Conservation (phyloP, 2,113 vertebrate genomes). For the Arvicanthis niloticus region DNA sequence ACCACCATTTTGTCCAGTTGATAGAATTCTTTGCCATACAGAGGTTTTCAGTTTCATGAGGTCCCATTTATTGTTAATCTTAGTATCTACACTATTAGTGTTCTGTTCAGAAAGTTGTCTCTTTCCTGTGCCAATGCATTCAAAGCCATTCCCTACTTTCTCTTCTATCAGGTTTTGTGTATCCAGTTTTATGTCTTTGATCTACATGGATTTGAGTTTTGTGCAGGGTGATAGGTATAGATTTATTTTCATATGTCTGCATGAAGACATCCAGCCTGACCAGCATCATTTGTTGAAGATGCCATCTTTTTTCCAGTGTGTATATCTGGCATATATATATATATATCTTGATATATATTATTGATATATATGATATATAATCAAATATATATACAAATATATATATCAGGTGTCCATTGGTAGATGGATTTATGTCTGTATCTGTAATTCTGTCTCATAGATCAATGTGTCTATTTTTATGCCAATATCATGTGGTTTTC, state of each 20-base stretch:
- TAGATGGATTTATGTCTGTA: not conserved
- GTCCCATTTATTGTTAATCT: not conserved
- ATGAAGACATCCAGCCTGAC: not conserved
- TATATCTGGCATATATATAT: not conserved
- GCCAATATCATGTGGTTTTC: not conserved
- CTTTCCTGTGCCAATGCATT: not conserved
- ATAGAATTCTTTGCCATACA: not conserved
- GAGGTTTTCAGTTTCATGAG: not conserved
- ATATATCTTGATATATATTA: no score
- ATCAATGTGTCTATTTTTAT: not conserved
- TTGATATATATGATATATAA: no score
- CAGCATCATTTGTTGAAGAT: not conserved
- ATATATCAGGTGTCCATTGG: not conserved
- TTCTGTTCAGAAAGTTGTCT: not conserved
- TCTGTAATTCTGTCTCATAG: not conserved
- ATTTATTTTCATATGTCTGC: not conserved
- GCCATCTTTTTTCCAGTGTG: not conserved
- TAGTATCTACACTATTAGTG: not conserved
- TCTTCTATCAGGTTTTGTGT: not conserved
- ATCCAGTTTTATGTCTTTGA: not conserved
- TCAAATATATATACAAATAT: no score
- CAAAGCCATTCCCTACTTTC: not conserved
- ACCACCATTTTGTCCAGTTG: not conserved
- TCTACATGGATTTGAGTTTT: not conserved
- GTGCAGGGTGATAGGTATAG: not conserved